Base-by-base conservation (phyloP, 2,113 vertebrate genomes). In the Mormyrus lacerda region DNA sequence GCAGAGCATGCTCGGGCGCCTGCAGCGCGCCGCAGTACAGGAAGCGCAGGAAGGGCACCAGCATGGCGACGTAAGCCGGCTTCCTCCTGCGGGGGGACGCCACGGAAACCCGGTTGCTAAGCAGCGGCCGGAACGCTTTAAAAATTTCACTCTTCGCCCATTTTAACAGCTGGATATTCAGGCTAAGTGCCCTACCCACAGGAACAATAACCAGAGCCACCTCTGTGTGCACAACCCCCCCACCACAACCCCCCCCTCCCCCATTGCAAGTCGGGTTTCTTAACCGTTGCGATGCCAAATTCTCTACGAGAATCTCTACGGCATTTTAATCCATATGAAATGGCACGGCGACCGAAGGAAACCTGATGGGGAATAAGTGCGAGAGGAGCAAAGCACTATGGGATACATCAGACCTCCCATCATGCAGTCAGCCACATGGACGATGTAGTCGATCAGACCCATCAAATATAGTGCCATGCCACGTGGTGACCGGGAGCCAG, bases 21-120 rank as follows among this genome's bases (percentile, higher is more conserved):
- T 97, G 97, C 90, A 93, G 96, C 0, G 98, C 97, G 87, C 98
- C 97, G 3, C 98, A 98, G 93, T 98, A 99, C 1, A 99, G 93
- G 92, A 96, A 99, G 69, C 95, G 95, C 2, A 99, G 94, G 94
- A 99, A 99, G 0, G 98, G 97, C 9, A 92, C 93, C 95, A 99
- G 94, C 95, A 98, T 95, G 93, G 91, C 92, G 88, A 99, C 90
- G 91, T 93, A 97, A 0, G 95, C 95, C 21, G 90, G 88, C 91
- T 97, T 95, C 27, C 93, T 92, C 91, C 98, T 99, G 93, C 15
- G 93, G 91, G 31, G 92, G 27, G 31, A 1, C 1, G 24, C 19
- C 82, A 47, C 6, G 44, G 39, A 24, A 1, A 42, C 82, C 10
- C 44, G 7, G 44, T 47, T 84, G 31, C 51, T 55, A 19, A 58